Evolutionary conservation across 2,888 invertebrate genomes (phyloP), one percentile per base, ranked within the genome.

Genomic region (Acanthosepion esculentum): DNA sequence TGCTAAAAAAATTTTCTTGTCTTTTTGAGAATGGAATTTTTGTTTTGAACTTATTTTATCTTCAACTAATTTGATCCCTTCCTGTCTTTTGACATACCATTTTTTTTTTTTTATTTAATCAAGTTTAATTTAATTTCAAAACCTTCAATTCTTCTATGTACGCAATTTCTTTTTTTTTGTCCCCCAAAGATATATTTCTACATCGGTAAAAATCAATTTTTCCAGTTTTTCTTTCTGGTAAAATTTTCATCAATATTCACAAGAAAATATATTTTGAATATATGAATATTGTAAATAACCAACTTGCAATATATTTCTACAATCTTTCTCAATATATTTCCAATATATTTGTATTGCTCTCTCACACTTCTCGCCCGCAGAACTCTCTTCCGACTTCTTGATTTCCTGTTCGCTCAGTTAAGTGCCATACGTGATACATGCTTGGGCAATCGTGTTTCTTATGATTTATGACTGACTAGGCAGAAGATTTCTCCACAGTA

Each of bases 61-160:
- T 78, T 78, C 78, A 12, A n/a, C 78, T 78, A 78, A 78, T 78
- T 78, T 78, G n/a, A n/a, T 78, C n/a, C 78, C 78, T n/a, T 78
- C n/a, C n/a, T 23, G n/a, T n/a, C 12, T 15, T 78, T 78, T 78
- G 78, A 78, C n/a, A n/a, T 78, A 33, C 78, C n/a, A n/a, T n/a
- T n/a, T n/a, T 78, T 59, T 78, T 33, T 78, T 33, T 78, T 33
- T 78, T 33, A 78, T 78, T 33, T 33, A 78, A 33, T 78, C 33
- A 33, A 78, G 33, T 78, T 78, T 78, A 78, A 78, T 78, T 78
- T 78, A 78, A 78, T 78, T 78, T 78, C 78, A 33, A 78, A 78
- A 78, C n/a, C 78, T n/a, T 78, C n/a, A 10, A n/a, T 59, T 59
- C 55, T 55, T 55, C 23, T 59, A 78, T n/a, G 78, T 78, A 78